Conservation (phyloP, 2,797 vertebrate genomes). For the Furcifer pardalis region DNA sequence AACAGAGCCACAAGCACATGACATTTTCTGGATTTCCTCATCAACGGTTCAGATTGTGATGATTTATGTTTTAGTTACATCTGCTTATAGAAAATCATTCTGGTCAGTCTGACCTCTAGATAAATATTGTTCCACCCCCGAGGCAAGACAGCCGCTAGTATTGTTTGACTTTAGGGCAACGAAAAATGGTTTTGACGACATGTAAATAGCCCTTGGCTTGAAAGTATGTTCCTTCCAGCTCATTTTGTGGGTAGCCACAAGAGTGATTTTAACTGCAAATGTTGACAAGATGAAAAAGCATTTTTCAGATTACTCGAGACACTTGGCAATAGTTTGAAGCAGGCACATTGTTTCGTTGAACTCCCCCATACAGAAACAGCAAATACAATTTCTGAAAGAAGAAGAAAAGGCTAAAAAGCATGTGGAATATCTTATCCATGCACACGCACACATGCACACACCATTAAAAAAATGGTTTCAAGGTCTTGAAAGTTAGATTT, state of each 20-base stretch:
- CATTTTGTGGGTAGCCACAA: background rate
- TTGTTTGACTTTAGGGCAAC: background rate
- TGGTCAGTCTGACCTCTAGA: background rate
- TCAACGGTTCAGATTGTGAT: too few species aligned
- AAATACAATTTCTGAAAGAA: background rate
- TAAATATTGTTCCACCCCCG: background rate
- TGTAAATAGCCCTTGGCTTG: background rate
- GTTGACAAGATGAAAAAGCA: background rate
- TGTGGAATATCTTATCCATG: background rate
- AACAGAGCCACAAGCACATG: too few species aligned
- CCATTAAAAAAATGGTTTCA: too few species aligned
- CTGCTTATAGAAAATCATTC: background rate
- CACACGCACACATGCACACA: too few species aligned
- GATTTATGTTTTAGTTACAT: background rate
- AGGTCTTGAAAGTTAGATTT: too few species aligned
- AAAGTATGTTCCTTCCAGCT: background rate
- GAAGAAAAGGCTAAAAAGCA: background rate
- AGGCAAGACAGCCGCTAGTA: background rate
- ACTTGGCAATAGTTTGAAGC: background rate
- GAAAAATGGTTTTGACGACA: background rate
- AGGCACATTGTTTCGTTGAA: background rate
- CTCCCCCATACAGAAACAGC: background rate
- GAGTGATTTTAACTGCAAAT: background rate
- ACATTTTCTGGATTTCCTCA: too few species aligned
- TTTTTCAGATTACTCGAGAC: conserved; percentile 3